Evolutionary conservation across 2,888 invertebrate species (phyloP), one percentile per base, ranked within the genome.

Genomic region (Gymnocheta viridis): DNA sequence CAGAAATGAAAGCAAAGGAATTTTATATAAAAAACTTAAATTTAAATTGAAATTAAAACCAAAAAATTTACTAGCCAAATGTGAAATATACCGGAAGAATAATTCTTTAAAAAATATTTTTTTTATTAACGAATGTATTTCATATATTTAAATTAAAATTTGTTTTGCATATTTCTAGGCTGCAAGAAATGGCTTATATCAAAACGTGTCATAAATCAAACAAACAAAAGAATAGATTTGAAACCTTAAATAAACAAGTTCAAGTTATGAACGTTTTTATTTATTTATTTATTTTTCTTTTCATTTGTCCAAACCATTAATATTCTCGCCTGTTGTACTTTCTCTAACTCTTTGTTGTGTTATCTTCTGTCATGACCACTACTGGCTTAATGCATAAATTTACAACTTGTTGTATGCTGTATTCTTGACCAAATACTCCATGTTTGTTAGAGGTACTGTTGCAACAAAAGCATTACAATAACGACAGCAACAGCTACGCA

Each of bases 381-480:
- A 73, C 60, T 62, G 62, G 47, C 47, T 72, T 38, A 60, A 72
- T 62, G 76, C 76, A 83, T 84, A 80, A 80, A 84, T 80, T 80
- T 84, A 73, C 70, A 84, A 72, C 77, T 84, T 77, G 83, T 73
- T 84, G 83, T 80, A 51, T 80, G 47, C 67, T 76, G 47, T 54
- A 64, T 14, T 67, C 67, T 49, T 73, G 38, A 51, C 58, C 67
- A 66, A 51, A 24, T 51, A 74, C 51, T 32, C 9, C 60, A 29
- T 64, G 24, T 32, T 54, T 17, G 32, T 32, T 27, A 2, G 22
- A 49, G 38, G 51, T 56, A 19, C 10, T 70, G 41, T 14, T 35
- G 29, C 22, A 27, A 22, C 44, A 62, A 66, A 9, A 54, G 35
- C 12, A 51, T 10, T 9, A 58, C 22, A 27, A 35, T 24, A 70